Base-by-base conservation (phyloP, 2,888 invertebrate genomes). In the Idaea dimidiata region DNA sequence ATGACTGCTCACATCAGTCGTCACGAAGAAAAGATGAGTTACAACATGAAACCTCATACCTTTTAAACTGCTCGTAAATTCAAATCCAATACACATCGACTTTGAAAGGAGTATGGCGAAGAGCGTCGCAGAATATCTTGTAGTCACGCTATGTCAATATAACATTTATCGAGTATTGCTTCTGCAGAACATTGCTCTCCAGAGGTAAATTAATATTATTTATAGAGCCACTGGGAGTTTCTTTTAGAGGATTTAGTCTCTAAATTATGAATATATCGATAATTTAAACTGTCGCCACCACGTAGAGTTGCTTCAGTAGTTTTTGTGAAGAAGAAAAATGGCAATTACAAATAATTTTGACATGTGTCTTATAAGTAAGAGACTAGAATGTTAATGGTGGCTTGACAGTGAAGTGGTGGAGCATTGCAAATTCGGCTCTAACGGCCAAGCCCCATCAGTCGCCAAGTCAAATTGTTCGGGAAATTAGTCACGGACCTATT, bases 61-160 rank as follows among this genome's bases (percentile, higher is more conserved):
- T 75, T 74, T 73, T 68, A 71, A 73, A 63, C 67, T 75, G 73
- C 74, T 80, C 78, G 73, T 80, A 80, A 79, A 81, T 81, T 77
- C 76, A 77, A 80, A 78, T 77, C 70, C 72, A 74, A 77, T 80
- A 71, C 74, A 72, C 71, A 72, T 43, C 69, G 72, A 67, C 68
- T 65, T 62, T 74, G 71, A 77, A 75, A 78, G 72, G 73, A 72
- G 72, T 67, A 62, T n/a, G n/a, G 62, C 68, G 63, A 67, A 73
- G 69, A 77, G 72, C 71, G 69, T 72, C 67, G 69, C 68, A 63
- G 76, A 72, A 79, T 78, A 71, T 66, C 71, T 66, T 71, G 59
- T 18, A 76, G 77, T 78, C 77, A 81, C 76, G 79, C 73, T 70
- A 76, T 67, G 71, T 61, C 61, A 61, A 57, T 33, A 59, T 59